phyloP scores from a whole-genome alignment of 1,140 invertebrate species.

The Zaprionus ornatus region DNA sequence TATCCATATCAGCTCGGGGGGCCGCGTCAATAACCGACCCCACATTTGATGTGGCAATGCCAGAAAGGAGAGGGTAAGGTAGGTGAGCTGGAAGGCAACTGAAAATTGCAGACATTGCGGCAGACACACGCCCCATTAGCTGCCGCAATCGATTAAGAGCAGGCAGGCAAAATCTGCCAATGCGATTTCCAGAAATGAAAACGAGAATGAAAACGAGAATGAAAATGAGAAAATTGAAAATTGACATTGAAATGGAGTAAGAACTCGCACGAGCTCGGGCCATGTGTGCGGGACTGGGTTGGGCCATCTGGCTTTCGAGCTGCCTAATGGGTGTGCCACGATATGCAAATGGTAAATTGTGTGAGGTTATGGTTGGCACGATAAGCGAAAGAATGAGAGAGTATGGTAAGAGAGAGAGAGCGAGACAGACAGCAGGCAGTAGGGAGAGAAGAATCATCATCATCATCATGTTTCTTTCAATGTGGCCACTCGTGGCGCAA shows the following conservation, averaged over 20 bases:
- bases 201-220: conserved; percentile 54
- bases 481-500: conserved; percentile 70
- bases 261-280: conserved; percentile 27
- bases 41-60: conserved; percentile 53
- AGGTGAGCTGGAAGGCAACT: conserved; percentile 1
- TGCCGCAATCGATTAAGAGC: conserved; percentile 49
- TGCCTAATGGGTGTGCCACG: conserved; percentile 47
- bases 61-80: background rate
- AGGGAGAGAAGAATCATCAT: background rate
- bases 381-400: conserved; percentile 1
- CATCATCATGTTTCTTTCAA: background rate
- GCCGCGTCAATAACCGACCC: conserved; percentile 59
- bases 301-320: conserved; percentile 18
- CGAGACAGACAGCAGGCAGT: background rate
- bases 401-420: background rate
- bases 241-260: conserved; percentile 73
- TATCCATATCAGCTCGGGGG: conserved; percentile 44
- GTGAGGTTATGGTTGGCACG: conserved; percentile 21
- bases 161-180: conserved; percentile 36
- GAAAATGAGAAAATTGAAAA: conserved; percentile 55
- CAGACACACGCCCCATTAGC: conserved; percentile 42
- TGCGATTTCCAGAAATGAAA: conserved; percentile 56
- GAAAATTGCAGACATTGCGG: conserved; percentile 40
- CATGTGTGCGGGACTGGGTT: conserved; percentile 43
- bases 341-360: conserved; percentile 56